Base-by-base conservation (phyloP, 2,888 invertebrate genomes). In the Argyresthia albistria region DNA sequence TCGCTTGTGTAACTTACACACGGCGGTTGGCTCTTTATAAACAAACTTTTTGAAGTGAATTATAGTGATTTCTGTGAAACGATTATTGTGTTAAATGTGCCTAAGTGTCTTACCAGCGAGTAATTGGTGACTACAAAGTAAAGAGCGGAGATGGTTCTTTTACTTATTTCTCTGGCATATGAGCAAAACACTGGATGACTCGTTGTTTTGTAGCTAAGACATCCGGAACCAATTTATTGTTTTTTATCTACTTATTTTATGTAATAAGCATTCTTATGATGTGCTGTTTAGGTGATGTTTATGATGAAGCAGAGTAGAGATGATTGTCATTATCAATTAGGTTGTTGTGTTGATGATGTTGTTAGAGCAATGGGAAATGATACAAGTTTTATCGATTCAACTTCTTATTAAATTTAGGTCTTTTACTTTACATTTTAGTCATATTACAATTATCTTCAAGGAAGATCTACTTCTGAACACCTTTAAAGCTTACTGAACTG, bases 131-230 rank as follows among this genome's bases (percentile, higher is more conserved):
- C 16, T 46, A 12, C 1, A 25, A 8, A 9, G 25, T 35, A 25
- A 10, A 35, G 11, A 25, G 15, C 25, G 35, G 25, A 35, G 46
- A 35, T 35, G 47, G 65, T 70, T 70, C 67, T 62, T 63, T 67
- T 62, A 63, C 69, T 67, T 71, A 73, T 70, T 64, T 64, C 74
- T 12, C 68, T 69, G 71, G 69, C 70, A 69, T 75, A 75, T 70
- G 73, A 76, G 71, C 68, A 65, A 75, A 80, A 80, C 81, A 80
- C 70, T 80, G 76, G 80, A 72, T 71, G 67, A 72, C 78, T 81
- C 79, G 79, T 82, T 82, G 78, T 83, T 82, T 77, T 80, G 80
- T 80, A 80, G 65, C 76, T 69, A 75, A 77, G 79, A 80, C 77
- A 80, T 80, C 80, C 79, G 80, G 76, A 76, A 79, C 61, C 73